Percentiles rank a stretch among this genome's conserved stretches.
These are phyloP conservation scores for Barnardius zonarius DNA, from an alignment of 2,113 vertebrate genomes.

Conservation along the genomic window DNA sequence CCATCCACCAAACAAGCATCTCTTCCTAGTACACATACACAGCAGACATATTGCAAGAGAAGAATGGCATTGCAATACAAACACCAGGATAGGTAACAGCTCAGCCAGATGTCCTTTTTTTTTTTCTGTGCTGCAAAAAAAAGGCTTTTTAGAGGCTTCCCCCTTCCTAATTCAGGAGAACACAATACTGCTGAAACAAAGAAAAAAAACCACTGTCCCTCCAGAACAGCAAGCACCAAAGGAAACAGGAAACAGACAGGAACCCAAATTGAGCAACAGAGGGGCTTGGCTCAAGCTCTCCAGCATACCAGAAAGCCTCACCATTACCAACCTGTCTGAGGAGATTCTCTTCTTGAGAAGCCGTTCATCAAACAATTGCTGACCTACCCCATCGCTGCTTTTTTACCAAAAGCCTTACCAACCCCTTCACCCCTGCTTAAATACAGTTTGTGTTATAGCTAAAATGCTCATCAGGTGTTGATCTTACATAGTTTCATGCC, in stretches of 20 bases:
- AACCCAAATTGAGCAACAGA: not conserved
- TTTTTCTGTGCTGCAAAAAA: not conserved
- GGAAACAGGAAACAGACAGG: not conserved
- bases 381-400: accelerated
- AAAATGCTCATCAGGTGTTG: not conserved
- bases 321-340: not conserved
- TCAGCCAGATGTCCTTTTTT: not conserved
- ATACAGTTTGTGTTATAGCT: not conserved
- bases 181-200: accelerated
- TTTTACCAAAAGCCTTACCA: accelerated
- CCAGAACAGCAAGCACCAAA: not conserved
- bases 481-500: not conserved
- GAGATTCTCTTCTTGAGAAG: not conserved
- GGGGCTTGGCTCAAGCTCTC: not conserved
- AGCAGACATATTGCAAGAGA: not conserved
- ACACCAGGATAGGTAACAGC: not conserved
- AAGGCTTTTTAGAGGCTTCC: not conserved
- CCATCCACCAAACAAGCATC: not conserved
- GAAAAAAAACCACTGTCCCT: accelerated
- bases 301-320: not conserved
- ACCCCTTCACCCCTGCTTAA: not conserved
- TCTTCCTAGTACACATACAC: not conserved
- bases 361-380: not conserved
- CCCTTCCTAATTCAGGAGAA: not conserved
- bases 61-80: not conserved